Conservation (phyloP, 2,113 vertebrate species). For the Chunga burmeisteri region DNA sequence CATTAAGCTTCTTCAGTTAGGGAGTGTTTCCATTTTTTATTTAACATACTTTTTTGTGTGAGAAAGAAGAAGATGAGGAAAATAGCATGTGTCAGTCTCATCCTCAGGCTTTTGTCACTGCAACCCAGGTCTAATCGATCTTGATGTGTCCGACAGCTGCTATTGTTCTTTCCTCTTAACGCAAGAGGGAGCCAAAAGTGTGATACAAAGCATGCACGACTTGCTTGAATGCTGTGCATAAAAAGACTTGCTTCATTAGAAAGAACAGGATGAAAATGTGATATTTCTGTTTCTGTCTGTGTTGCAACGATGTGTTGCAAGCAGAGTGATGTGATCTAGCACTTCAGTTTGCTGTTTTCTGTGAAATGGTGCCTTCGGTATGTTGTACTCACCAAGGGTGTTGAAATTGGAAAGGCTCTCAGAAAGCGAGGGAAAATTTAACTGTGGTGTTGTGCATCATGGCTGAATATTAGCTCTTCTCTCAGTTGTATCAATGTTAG, state of each 20-base stretch:
- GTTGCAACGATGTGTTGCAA: not conserved
- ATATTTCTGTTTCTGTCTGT: not conserved
- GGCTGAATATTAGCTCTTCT: not conserved
- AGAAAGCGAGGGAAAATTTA: not conserved
- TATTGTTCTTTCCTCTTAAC: slow-evolving; percentile 31
- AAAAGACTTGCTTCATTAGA: not conserved
- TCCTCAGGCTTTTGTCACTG: not conserved
- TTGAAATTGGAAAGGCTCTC: not conserved
- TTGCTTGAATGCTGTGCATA: not conserved
- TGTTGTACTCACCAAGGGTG: not conserved
- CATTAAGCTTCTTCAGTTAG: not conserved
- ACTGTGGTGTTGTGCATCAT: not conserved
- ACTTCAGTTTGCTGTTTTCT: not conserved
- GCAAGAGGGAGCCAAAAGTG: slow-evolving; percentile 59
- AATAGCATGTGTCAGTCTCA: not conserved
- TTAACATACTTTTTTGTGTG: not conserved
- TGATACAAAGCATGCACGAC: not conserved
- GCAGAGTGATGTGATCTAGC: not conserved
- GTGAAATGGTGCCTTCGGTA: not conserved
- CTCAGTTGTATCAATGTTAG: not conserved
- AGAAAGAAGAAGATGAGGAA: not conserved
- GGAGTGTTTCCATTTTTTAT: not conserved
- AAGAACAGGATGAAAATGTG: not conserved
- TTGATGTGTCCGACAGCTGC: not conserved
- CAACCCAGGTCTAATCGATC: not conserved